Conservation (phyloP, 2,888 invertebrate genomes). For the Harpagoxenus sublaevis region DNA sequence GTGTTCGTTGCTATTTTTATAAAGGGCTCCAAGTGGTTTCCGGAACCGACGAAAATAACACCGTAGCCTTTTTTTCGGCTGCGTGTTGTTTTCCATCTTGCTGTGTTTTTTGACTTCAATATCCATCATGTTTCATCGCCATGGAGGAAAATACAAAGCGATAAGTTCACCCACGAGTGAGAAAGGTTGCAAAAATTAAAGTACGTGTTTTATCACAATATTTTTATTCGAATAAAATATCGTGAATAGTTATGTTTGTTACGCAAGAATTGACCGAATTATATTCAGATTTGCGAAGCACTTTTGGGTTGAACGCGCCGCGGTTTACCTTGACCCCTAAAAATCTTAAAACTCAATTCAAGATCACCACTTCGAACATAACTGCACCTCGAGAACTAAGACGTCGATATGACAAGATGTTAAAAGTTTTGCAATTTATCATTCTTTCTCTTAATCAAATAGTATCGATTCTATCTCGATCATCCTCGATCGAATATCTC, state of each 20-base stretch:
- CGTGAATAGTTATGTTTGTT: background rate
- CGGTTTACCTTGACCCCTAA: background rate
- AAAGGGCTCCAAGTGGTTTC: conserved; percentile 33
- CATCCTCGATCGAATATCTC: background rate
- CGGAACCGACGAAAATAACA: conserved; percentile 22
- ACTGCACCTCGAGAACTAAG: background rate
- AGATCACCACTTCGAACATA: background rate
- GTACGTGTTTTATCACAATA: background rate
- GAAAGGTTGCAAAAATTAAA: background rate
- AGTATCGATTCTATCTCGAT: background rate
- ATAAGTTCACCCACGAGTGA: background rate
- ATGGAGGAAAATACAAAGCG: background rate
- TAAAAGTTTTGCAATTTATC: conserved; percentile 27
- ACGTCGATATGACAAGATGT: background rate
- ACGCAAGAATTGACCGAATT: background rate
- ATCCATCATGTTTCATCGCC: conserved; percentile 4
- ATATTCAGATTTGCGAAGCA: background rate
- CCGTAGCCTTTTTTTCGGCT: background rate
- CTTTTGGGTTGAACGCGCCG: background rate
- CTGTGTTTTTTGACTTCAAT: background rate
- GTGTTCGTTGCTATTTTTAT: conserved; percentile 25
- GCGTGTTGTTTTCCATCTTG: background rate
- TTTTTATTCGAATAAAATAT: background rate
- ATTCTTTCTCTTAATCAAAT: conserved; percentile 6
- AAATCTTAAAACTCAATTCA: background rate